These are phyloP conservation scores for Ceratotherium simum DNA, from an alignment of 2,113 vertebrate genomes.

Conservation along the genomic window DNA sequence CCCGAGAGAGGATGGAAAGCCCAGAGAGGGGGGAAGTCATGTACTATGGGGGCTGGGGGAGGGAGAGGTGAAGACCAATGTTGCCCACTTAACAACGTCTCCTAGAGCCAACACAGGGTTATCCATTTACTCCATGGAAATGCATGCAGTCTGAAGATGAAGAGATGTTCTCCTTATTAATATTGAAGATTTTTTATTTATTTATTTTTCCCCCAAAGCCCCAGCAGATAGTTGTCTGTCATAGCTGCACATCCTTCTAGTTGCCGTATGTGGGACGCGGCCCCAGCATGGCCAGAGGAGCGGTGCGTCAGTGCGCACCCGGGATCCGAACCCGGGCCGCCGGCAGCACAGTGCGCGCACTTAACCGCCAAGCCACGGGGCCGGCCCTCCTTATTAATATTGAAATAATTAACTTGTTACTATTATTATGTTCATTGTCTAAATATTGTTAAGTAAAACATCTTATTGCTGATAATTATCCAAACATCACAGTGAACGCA, in stretches of 20 bases:
- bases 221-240: too few relatives aligned
- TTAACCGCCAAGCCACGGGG: too few relatives aligned
- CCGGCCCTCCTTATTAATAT: constrained; percentile 46
- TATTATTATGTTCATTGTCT: constrained; percentile 50
- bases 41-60: background rate
- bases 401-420: constrained; percentile 67
- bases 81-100: background rate
- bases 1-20: background rate
- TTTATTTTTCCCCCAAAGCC: too few relatives aligned
- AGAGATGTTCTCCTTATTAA: constrained; percentile 56
- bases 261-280: too few relatives aligned
- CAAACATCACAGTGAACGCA: background rate
- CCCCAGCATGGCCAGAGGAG: too few relatives aligned
- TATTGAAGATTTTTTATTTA: too few relatives aligned
- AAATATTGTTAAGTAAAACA: constrained; percentile 69
- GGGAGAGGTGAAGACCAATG: background rate
- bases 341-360: too few relatives aligned
- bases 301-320: too few relatives aligned
- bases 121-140: background rate
- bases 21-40: background rate
- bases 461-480: constrained; percentile 65
- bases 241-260: too few relatives aligned
- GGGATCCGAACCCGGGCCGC: too few relatives aligned
- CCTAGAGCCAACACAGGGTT: background rate
- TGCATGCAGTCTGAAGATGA: background rate